Evolutionary conservation across 2,113 vertebrate genomes (phyloP).

Genomic region (Condylura cristata): DNA sequence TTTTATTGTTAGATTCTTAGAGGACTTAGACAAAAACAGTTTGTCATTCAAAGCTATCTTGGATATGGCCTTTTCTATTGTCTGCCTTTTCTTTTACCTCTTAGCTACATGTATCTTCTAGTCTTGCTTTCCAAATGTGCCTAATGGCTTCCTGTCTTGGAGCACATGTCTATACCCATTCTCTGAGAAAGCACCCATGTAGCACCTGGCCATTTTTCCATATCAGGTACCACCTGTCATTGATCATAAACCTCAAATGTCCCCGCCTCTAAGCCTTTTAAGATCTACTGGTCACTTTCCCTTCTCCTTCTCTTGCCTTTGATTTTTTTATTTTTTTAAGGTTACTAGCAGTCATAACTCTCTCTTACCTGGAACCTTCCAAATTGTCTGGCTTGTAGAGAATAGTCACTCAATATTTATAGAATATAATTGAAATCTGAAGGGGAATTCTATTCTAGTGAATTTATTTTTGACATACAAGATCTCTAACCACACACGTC

Average conservation of each 20-base stretch:
- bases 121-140: not conserved
- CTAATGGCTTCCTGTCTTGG: not conserved
- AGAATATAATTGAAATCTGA: slow-evolving; percentile 38
- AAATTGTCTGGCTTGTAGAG: not conserved
- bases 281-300: not conserved
- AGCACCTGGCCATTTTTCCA: not conserved
- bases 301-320: not conserved
- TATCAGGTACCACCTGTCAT: not conserved
- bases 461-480: slow-evolving; percentile 44
- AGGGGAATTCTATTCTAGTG: slow-evolving; percentile 11
- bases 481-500: slow-evolving; percentile 34
- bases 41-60: not conserved
- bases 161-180: not conserved
- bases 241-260: not conserved
- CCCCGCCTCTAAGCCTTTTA: slow-evolving; percentile 5
- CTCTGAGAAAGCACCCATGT: not conserved
- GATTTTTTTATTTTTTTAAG: slow-evolving; percentile 2
- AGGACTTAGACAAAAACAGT: not conserved
- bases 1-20: not conserved
- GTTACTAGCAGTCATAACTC: slow-evolving; percentile 6
- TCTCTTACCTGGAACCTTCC: slow-evolving; percentile 11
- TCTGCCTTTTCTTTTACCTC: not conserved
- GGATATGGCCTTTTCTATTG: not conserved
- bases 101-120: not conserved
- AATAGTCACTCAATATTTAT: not conserved